phyloP scores from a whole-genome alignment of 2,888 invertebrate genomes.

The Drosophila mayaguana region DNA sequence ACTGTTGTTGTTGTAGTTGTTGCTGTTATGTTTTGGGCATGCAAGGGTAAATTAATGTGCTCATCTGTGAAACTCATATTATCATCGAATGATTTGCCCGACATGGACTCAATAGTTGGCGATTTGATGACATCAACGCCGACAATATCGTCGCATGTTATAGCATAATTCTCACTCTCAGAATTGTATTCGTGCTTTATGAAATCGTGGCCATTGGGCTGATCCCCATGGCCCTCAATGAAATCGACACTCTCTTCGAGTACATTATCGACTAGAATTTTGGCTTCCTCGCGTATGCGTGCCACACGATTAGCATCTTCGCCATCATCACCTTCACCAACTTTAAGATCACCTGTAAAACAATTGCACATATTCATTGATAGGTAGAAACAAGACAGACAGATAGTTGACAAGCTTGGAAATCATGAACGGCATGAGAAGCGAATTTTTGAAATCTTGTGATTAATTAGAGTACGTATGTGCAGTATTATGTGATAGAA shows the following conservation, averaged over 20 bases:
- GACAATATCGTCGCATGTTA: slow-evolving; percentile 84
- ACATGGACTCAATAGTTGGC: slow-evolving; percentile 85
- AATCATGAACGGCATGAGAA: slow-evolving; percentile 67
- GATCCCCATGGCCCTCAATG: slow-evolving; percentile 77
- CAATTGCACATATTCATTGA: slow-evolving; percentile 72
- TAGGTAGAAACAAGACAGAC: slow-evolving; percentile 53
- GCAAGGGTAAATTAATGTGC: slow-evolving; percentile 75
- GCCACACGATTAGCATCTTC: slow-evolving; percentile 59
- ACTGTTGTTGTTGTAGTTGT: slow-evolving; percentile 52
- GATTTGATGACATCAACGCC: slow-evolving; percentile 84
- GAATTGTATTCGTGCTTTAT: slow-evolving; percentile 81
- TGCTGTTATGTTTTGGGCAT: slow-evolving; percentile 73
- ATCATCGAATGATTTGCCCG: slow-evolving; percentile 85
- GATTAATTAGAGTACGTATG: slow-evolving; percentile 21
- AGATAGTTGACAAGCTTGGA: slow-evolving; percentile 60
- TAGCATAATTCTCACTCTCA: slow-evolving; percentile 85
- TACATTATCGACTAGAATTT: slow-evolving; percentile 83
- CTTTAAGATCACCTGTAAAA: slow-evolving; percentile 71
- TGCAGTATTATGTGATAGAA: slow-evolving; percentile 54
- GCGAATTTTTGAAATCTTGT: slow-evolving; percentile 42
- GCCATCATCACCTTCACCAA: slow-evolving; percentile 64
- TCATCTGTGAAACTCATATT: slow-evolving; percentile 84
- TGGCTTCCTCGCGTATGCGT: slow-evolving; percentile 83
- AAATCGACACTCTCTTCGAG: slow-evolving; percentile 84
- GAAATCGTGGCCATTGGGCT: slow-evolving; percentile 70